phyloP scores from a whole-genome alignment of 2,113 vertebrate genomes.

The Sminthopsis crassicaudata region DNA sequence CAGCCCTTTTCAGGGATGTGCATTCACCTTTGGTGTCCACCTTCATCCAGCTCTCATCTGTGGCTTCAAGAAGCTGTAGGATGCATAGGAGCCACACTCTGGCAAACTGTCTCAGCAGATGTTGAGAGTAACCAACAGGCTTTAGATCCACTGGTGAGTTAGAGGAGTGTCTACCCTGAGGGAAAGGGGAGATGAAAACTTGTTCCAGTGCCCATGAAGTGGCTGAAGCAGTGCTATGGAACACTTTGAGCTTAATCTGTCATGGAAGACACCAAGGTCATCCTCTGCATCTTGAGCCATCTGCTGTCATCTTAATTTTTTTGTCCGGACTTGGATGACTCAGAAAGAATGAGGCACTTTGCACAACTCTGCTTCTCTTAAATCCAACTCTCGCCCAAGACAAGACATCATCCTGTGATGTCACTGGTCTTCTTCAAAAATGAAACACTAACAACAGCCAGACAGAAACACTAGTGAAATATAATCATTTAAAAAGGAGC shows the following conservation, averaged over 20 bases:
- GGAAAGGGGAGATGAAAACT: neutral
- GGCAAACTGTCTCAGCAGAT: too few species aligned
- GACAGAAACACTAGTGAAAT: neutral
- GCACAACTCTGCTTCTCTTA: too few species aligned
- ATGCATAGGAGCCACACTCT: neutral
- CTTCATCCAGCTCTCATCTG: neutral
- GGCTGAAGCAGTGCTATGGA: neutral
- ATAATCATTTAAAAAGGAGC: neutral
- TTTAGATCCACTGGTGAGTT: too few species aligned
- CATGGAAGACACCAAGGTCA: neutral
- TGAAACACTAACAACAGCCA: neutral
- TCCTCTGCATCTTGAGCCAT: neutral
- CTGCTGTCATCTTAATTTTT: neutral
- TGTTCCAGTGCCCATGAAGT: too few species aligned
- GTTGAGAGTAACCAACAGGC: too few species aligned
- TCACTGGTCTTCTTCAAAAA: too few species aligned
- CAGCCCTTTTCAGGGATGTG: neutral
- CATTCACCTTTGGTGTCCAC: neutral
- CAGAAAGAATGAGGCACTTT: neutral
- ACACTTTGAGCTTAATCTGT: neutral
- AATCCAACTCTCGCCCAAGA: too few species aligned
- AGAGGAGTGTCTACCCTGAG: too few species aligned
- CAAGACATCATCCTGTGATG: neutral
- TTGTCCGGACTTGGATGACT: neutral
- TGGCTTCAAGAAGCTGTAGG: neutral